phyloP scores from a whole-genome alignment of 2,888 invertebrate species.

The Meloe dianella region DNA sequence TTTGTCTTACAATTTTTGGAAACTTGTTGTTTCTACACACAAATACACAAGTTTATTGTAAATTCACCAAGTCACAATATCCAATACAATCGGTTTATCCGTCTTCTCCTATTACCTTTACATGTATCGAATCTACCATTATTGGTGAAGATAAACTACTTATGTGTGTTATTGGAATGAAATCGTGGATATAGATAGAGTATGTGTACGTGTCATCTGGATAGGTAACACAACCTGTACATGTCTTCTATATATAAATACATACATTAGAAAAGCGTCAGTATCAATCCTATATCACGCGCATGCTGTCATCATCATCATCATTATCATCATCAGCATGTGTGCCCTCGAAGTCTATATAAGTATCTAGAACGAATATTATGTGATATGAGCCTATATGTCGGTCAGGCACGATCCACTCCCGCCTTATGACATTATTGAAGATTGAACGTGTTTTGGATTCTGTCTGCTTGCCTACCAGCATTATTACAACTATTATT shows the following conservation, averaged over 20 bases:
- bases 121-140: neutral
- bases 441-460: conserved; percentile 33
- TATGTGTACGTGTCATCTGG: conserved; percentile 24
- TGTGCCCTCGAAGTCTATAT: neutral
- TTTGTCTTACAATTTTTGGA: too few species aligned
- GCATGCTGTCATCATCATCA: conserved; percentile 27
- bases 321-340: neutral
- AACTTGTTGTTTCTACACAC: too few species aligned
- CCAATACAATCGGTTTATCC: neutral
- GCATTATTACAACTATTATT: neutral
- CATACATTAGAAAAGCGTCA: conserved; percentile 24
- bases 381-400: conserved; percentile 29
- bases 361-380: conserved; percentile 22
- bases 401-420: conserved; percentile 31
- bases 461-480: neutral
- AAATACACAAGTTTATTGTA: too few species aligned
- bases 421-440: conserved; percentile 33
- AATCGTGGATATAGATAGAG: conserved; percentile 26
- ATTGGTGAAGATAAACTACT: conserved; percentile 24
- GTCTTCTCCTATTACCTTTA: neutral
- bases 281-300: conserved; percentile 25
- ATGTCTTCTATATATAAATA: conserved; percentile 10
- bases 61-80: neutral
- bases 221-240: conserved; percentile 18
- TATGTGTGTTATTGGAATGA: conserved; percentile 31